A percentile compares a stretch with the other conserved stretches of the same genome.
phyloP scores from a whole-genome alignment of 2,888 invertebrate species.

The Lycia hirtaria region DNA sequence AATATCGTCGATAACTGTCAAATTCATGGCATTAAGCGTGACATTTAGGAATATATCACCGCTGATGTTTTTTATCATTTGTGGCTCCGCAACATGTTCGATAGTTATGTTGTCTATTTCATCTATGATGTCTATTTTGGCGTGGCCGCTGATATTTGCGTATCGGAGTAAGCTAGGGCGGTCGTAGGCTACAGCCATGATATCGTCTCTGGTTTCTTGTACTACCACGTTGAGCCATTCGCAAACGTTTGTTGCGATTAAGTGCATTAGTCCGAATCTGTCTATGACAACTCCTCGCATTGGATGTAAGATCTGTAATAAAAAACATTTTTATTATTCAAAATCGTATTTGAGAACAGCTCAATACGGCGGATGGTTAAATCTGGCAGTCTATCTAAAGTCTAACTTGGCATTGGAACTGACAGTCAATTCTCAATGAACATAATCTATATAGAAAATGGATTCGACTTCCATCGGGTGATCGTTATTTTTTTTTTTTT shows the following conservation, averaged over 20 bases:
- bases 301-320: conserved; percentile 74
- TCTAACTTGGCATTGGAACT: too few relatives aligned
- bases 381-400: too few relatives aligned
- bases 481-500: too few relatives aligned
- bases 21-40: conserved; percentile 47
- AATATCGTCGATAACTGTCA: conserved; percentile 50
- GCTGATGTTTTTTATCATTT: conserved; percentile 30
- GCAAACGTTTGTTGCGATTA: conserved; percentile 96
- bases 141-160: conserved; percentile 65
- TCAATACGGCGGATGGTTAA: too few relatives aligned
- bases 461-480: too few relatives aligned
- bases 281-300: conserved; percentile 79
- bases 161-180: conserved; percentile 65
- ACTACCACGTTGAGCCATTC: conserved; percentile 96
- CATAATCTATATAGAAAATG: too few relatives aligned
- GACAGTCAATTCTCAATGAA: too few relatives aligned
- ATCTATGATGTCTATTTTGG: conserved; percentile 55
- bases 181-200: conserved; percentile 81
- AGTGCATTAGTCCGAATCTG: conserved; percentile 97
- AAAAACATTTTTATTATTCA: too few relatives aligned
- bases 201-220: conserved; percentile 95
- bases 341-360: too few relatives aligned
- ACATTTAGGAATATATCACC: conserved; percentile 43
- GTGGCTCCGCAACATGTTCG: conserved; percentile 40
- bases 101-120: conserved; percentile 57